These are phyloP conservation scores for Hylaeus anthracinus DNA, from an alignment of 1,140 invertebrate genomes.

Conservation along the genomic window DNA sequence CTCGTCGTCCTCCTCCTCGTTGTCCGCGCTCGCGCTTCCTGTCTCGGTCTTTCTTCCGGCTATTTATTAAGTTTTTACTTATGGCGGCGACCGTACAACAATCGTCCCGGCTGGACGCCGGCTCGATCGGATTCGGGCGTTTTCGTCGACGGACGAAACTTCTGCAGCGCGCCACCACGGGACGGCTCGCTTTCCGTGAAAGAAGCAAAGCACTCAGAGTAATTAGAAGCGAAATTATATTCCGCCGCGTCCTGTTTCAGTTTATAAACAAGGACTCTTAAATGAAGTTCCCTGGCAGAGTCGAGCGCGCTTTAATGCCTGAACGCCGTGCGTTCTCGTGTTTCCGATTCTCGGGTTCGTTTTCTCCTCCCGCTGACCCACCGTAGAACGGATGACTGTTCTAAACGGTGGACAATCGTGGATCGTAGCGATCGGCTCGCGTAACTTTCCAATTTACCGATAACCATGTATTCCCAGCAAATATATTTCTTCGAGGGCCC, in stretches of 20 bases:
- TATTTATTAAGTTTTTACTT: constrained; percentile 75
- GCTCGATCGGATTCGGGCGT: constrained; percentile 46
- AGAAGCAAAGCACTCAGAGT: constrained; percentile 77
- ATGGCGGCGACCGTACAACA: constrained; percentile 61
- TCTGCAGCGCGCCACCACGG: constrained; percentile 10
- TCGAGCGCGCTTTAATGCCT: constrained; percentile 65
- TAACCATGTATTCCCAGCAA: too few relatives aligned
- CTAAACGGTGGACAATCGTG: too few relatives aligned
- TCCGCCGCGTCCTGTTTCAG: constrained; percentile 76
- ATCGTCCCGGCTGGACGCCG: constrained; percentile 53
- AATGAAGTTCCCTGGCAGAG: constrained; percentile 71
- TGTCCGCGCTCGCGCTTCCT: constrained; percentile 33
- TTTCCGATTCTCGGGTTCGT: constrained; percentile 29
- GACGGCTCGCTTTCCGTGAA: constrained; percentile 65
- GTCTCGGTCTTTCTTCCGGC: constrained; percentile 60
- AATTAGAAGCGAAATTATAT: constrained; percentile 78
- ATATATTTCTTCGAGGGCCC: too few relatives aligned
- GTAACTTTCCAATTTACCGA: too few relatives aligned
- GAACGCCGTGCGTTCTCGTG: constrained; percentile 53
- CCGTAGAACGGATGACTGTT: too few relatives aligned
- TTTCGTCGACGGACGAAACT: constrained; percentile 43
- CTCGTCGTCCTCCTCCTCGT: not conserved
- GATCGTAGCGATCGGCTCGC: too few relatives aligned
- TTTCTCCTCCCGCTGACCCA: not conserved
- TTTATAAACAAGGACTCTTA: constrained; percentile 80